These are phyloP conservation scores for Gymnocypris eckloni DNA, from an alignment of 2,797 vertebrate genomes.

Conservation along the genomic window DNA sequence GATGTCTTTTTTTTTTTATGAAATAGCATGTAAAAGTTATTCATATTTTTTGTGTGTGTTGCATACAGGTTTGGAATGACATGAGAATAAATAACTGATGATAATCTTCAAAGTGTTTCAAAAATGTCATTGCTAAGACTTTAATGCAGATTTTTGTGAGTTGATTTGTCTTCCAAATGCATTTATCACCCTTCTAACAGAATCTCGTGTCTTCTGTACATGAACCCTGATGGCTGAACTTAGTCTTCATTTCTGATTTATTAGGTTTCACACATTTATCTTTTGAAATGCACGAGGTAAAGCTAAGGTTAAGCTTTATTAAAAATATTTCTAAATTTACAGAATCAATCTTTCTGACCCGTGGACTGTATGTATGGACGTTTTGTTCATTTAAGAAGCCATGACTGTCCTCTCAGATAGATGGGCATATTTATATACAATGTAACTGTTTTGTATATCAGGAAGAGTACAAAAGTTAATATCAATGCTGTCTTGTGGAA, in stretches of 20 bases:
- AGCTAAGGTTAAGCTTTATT: neutral
- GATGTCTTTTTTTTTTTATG: neutral
- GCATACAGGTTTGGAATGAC: neutral
- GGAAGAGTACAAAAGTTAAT: slow-evolving; percentile 11
- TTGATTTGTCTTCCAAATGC: neutral
- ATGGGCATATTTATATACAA: slow-evolving; percentile 51
- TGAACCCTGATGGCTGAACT: neutral
- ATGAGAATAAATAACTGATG: neutral
- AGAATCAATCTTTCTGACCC: neutral
- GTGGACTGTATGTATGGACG: neutral
- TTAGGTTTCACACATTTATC: neutral
- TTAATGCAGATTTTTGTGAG: neutral
- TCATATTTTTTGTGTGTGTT: neutral
- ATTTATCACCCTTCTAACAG: neutral
- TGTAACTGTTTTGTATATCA: slow-evolving; percentile 57
- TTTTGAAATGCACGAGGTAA: neutral
- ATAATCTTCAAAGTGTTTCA: neutral
- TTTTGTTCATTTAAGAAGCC: slow-evolving; percentile 32
- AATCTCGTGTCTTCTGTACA: neutral
- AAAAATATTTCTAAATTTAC: neutral
- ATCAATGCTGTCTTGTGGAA: slow-evolving; percentile 55
- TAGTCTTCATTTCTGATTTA: neutral
- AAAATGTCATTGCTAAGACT: neutral
- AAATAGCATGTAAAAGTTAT: neutral
- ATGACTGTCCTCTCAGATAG: slow-evolving; percentile 22